Base-by-base conservation (phyloP, 2,888 invertebrate species). In the Agonopterix heracliana region DNA sequence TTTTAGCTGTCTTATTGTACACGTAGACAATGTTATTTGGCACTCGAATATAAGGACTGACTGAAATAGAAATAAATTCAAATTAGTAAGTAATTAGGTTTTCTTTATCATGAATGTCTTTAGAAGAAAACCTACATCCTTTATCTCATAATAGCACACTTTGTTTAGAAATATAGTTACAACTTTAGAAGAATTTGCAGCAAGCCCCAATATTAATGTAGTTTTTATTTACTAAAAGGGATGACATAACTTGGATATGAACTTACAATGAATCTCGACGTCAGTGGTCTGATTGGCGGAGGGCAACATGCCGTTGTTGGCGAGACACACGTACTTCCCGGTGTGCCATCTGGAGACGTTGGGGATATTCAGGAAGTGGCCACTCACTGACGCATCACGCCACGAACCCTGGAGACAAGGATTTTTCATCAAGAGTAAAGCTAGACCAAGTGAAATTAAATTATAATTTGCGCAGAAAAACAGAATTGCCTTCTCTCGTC, bases 191-290 rank as follows among this genome's bases (percentile, higher is more conserved):
- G 5, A 5, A 5, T 26, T 26, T 7, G 26, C 7, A 26, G 1
- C 1, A 26, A 26, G 26, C 5, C 5, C 7, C 26, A 26, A 26
- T 26, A 26, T 26, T 26, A 26, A 26, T 26, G 1, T 7, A 26
- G 26, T 7, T 26, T 7, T 7, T 26, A 26, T 26, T 26, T 26
- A 26, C 5, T 26, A 7, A 26, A 26, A 26, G 5, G 26, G 17
- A 17, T 17, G 17, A 17, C 4, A 26, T 26, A 26, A 26, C 26
- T 26, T 26, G 3, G 5, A 7, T 1, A 26, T 26, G 26, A 26
- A 92, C 95, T 94, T 81, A 97, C 98, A 98, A 68, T 96, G 94
- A 8, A 98, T 95, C 79, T 96, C 95, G n/a, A 98, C 91, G 49
- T 92, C 90, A 57, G 95, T 96, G 10, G 93, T 93, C 72, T 94